These are phyloP conservation scores for Turnix velox DNA, from an alignment of 2,113 vertebrate species.

Conservation along the genomic window DNA sequence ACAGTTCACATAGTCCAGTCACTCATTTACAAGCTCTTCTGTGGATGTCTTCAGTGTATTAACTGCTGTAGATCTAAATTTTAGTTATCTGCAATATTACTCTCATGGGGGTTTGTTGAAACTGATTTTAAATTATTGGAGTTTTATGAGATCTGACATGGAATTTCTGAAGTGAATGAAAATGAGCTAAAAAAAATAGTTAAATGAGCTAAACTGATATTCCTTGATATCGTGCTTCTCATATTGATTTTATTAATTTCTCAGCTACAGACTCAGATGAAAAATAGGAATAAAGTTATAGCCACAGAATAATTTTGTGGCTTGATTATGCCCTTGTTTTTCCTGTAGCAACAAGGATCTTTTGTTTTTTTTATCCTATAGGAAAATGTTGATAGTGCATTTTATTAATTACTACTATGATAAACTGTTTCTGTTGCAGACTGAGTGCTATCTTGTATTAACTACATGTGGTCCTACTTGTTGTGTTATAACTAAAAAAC, in stretches of 20 bases:
- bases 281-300: background rate
- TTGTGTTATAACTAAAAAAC: background rate
- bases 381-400: background rate
- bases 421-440: background rate
- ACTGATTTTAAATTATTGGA: background rate
- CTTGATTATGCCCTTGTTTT: background rate
- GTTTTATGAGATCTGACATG: background rate
- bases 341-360: background rate
- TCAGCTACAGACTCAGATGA: background rate
- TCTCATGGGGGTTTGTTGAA: background rate
- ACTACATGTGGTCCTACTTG: background rate
- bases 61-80: background rate
- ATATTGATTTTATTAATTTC: background rate
- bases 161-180: background rate
- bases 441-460: background rate
- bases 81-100: background rate
- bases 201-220: background rate
- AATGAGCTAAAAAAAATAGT: background rate
- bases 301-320: fast-evolving
- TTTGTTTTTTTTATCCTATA: background rate
- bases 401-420: background rate
- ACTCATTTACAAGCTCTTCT: background rate
- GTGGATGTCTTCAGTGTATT: fast-evolving
- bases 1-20: background rate
- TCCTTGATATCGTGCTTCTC: background rate